These are phyloP conservation scores for Harpagifer antarcticus DNA, from an alignment of 2,797 vertebrate species.

Conservation along the genomic window DNA sequence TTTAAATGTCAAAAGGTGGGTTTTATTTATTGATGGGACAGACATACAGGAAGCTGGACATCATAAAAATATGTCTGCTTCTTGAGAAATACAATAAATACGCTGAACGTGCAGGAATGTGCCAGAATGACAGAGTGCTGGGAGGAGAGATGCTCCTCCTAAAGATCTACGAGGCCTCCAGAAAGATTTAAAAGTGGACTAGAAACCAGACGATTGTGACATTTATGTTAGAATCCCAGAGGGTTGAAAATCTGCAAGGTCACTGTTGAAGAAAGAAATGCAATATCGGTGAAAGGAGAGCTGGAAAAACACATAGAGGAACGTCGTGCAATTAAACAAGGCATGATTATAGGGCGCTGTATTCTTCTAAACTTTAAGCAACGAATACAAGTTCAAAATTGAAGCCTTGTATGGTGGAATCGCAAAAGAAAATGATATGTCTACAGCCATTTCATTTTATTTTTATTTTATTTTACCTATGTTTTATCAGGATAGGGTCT, in stretches of 20 bases:
- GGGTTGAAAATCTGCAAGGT: background rate
- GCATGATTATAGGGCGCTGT: no score
- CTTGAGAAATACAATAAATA: constrained; percentile 2
- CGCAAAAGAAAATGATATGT: no score
- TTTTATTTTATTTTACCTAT: no score
- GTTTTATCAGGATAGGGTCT: no score
- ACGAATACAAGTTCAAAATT: no score
- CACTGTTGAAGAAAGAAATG: background rate
- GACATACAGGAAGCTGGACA: constrained; percentile 12
- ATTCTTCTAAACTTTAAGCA: no score
- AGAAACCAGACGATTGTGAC: constrained; percentile 25
- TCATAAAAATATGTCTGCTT: constrained; percentile 8
- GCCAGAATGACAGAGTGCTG: background rate
- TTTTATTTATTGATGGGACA: background rate
- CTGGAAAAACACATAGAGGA: no score
- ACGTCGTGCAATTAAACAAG: background rate
- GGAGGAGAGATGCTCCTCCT: constrained; percentile 5
- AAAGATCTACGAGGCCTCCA: constrained; percentile 16
- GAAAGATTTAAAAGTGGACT: constrained; percentile 8
- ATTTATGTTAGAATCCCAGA: constrained; percentile 18
- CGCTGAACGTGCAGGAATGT: constrained; percentile 45
- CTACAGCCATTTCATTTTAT: no score
- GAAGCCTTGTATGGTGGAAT: no score
- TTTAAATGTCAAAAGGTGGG: background rate
- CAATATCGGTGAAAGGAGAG: background rate